Evolutionary conservation across 2,113 vertebrate genomes (phyloP).

Genomic region (Rousettus leschenaultii): DNA sequence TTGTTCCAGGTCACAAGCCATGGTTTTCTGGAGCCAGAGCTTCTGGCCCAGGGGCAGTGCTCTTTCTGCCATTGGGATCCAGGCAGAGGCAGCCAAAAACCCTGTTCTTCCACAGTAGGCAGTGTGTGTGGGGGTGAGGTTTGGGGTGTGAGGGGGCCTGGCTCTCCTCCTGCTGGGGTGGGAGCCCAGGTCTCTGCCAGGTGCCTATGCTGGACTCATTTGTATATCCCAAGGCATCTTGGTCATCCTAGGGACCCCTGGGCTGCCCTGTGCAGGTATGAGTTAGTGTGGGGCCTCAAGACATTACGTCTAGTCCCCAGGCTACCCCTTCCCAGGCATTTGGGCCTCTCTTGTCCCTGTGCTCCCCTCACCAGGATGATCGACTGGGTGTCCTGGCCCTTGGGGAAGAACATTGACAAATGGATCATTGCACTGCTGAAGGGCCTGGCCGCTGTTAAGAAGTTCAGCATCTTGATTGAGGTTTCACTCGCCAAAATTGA

Average conservation of each 20-base stretch:
- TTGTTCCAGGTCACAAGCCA: neutral
- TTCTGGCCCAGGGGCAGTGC: neutral
- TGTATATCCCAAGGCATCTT: neutral
- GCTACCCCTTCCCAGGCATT: neutral
- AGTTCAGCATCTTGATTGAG: conserved; percentile 89
- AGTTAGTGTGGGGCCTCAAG: neutral
- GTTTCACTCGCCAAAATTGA: conserved; percentile 88
- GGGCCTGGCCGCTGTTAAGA: conserved; percentile 86
- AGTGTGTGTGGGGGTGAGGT: neutral
- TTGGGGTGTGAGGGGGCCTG: neutral
- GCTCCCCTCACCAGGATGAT: conserved; percentile 82
- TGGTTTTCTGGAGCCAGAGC: neutral
- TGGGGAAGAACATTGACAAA: conserved; percentile 88
- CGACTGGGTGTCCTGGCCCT: conserved; percentile 89
- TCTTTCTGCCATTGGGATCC: neutral
- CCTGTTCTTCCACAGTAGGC: neutral
- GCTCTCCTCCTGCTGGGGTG: neutral
- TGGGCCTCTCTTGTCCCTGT: neutral
- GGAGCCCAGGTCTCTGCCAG: neutral
- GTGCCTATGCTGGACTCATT: neutral
- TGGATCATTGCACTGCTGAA: conserved; percentile 88
- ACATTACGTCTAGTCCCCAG: neutral
- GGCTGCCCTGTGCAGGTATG: neutral
- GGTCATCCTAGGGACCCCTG: neutral
- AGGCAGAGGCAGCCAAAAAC: neutral